phyloP scores from a whole-genome alignment of 2,797 vertebrate species.

The Oryzias dopingdopingensis region DNA sequence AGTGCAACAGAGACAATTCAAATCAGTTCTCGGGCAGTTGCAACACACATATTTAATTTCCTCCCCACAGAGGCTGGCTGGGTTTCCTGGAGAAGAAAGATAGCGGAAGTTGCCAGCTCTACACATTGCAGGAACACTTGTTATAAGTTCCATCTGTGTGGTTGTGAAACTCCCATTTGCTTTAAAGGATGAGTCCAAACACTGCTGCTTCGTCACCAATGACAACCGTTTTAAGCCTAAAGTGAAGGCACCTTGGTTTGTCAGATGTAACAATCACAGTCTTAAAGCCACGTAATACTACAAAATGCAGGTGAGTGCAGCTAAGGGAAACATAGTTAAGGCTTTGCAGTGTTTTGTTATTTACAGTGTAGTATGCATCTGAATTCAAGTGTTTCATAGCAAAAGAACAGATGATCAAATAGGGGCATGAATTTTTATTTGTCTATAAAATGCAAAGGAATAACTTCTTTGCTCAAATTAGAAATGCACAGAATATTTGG shows the following conservation, averaged over 20 bases:
- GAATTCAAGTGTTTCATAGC: too few relatives aligned
- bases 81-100: slow-evolving; percentile 47
- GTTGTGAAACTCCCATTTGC: slow-evolving; percentile 21
- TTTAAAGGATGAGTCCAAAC: slow-evolving; percentile 15
- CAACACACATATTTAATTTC: slow-evolving; percentile 47
- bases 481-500: too few relatives aligned
- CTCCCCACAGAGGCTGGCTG: slow-evolving; percentile 43
- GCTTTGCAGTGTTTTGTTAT: too few relatives aligned
- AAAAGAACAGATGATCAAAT: too few relatives aligned
- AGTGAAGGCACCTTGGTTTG: slow-evolving; percentile 5
- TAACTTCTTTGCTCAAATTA: too few relatives aligned
- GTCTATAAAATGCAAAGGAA: too few relatives aligned
- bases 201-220: slow-evolving; percentile 16
- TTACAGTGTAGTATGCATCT: too few relatives aligned
- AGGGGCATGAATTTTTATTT: too few relatives aligned
- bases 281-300: too few relatives aligned
- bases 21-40: slow-evolving; percentile 23
- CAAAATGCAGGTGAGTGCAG: too few relatives aligned
- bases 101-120: slow-evolving; percentile 34
- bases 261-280: slow-evolving; percentile 10
- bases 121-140: slow-evolving; percentile 37
- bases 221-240: slow-evolving; percentile 1
- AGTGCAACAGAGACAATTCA: slow-evolving; percentile 17
- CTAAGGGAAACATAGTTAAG: too few relatives aligned
- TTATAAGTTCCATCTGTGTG: slow-evolving; percentile 52